Conservation (phyloP, 23 tunicate genomes). For the Trididemnum nubilum region DNA sequence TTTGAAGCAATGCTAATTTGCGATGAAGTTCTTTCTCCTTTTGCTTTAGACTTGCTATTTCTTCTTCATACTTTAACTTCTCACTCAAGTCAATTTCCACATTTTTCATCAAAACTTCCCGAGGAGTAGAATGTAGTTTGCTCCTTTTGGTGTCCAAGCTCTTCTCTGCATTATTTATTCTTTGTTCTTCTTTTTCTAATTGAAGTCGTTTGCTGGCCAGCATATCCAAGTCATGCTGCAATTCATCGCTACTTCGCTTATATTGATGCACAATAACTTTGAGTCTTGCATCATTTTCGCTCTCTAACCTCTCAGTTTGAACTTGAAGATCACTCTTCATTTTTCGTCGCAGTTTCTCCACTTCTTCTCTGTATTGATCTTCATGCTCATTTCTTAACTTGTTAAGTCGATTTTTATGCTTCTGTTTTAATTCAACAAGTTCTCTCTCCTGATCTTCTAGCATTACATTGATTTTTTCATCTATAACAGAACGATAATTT, state of each 20-base stretch:
- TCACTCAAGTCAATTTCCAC: conserved; percentile 5
- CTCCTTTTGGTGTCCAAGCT: background rate
- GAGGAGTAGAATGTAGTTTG: background rate
- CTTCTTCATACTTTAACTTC: conserved; percentile 15
- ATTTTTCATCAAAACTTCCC: background rate
- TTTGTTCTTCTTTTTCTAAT: conserved; percentile 42
- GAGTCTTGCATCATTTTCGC: conserved; percentile 49
- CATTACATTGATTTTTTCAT: conserved; percentile 47
- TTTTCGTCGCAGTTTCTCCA: conserved; percentile 37
- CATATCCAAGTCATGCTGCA: conserved; percentile 64
- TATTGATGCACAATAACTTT: conserved; percentile 33
- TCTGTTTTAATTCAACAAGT: conserved; percentile 21
- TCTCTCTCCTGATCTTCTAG: conserved; percentile 68
- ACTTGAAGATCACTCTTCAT: conserved; percentile 56
- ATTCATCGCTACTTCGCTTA: conserved; percentile 40
- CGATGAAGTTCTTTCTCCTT: conserved; percentile 38
- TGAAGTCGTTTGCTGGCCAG: conserved; percentile 46
- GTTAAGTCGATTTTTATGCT: conserved; percentile 42
- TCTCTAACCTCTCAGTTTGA: conserved; percentile 41
- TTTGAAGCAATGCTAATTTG: conserved; percentile 9
- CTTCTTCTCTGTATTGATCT: conserved; percentile 45
- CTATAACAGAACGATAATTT: conserved; percentile 22
- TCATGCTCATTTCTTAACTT: conserved; percentile 43
- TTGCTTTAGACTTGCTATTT: conserved; percentile 33
- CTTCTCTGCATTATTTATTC: conserved; percentile 25